Percentiles rank a stretch among this genome's conserved stretches.
Conservation (phyloP, 2,113 vertebrate species). For the Murina feae region DNA sequence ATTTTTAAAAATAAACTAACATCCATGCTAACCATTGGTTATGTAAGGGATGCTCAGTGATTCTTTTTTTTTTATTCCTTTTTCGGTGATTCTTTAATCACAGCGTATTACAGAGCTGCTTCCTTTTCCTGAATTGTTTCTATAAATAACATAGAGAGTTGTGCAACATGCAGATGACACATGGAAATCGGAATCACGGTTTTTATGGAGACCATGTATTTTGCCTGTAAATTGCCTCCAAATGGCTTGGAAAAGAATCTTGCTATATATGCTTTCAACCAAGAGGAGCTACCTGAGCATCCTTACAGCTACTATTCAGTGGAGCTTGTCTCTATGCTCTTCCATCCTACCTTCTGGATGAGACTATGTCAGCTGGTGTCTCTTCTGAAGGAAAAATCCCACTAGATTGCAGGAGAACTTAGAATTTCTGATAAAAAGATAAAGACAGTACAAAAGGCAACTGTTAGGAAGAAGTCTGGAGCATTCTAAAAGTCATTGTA, state of each 20-base stretch:
- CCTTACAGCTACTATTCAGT: neutral
- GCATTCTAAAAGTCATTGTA: neutral
- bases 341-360: neutral
- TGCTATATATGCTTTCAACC: neutral
- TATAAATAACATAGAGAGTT: slow-evolving; percentile 32
- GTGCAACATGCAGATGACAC: slow-evolving; percentile 34
- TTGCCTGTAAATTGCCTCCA: slow-evolving; percentile 40
- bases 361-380: neutral
- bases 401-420: neutral
- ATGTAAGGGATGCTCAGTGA: neutral
- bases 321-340: neutral
- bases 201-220: slow-evolving; percentile 19
- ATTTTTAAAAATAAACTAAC: neutral
- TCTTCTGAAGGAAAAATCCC: neutral
- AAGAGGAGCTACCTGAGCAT: neutral
- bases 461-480: neutral
- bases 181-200: slow-evolving; percentile 29
- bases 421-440: neutral
- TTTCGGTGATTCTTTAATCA: neutral
- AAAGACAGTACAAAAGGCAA: neutral
- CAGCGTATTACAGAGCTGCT: neutral
- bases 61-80: neutral
- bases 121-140: slow-evolving; percentile 26
- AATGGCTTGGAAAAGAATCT: slow-evolving; percentile 2
- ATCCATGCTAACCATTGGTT: neutral